These are phyloP conservation scores for Acrocephalus arundinaceus DNA, from an alignment of 2,113 vertebrate genomes.

Conservation along the genomic window DNA sequence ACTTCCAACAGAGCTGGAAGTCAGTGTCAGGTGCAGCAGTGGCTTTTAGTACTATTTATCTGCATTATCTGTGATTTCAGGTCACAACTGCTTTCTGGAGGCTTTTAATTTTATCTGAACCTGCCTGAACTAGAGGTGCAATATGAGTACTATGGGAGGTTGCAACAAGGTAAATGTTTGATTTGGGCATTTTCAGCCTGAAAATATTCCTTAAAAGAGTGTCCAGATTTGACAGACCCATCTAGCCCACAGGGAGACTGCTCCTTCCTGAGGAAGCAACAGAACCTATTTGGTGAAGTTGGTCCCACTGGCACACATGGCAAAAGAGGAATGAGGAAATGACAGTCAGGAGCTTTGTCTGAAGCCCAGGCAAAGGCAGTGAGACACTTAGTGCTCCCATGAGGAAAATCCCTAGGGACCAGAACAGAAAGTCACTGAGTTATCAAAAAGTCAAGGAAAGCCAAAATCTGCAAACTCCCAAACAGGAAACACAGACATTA, in stretches of 20 bases:
- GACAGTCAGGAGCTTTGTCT: background rate
- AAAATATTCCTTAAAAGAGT: background rate
- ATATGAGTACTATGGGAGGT: background rate
- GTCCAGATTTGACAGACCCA: background rate
- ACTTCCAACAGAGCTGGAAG: background rate
- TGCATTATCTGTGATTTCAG: background rate
- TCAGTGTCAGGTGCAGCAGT: background rate
- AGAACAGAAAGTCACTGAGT: background rate
- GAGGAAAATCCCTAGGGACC: background rate
- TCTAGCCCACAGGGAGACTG: background rate
- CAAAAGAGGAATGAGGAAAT: background rate
- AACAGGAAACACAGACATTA: background rate
- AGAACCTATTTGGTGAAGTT: background rate
- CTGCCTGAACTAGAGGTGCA: background rate
- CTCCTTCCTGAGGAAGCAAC: background rate
- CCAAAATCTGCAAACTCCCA: background rate
- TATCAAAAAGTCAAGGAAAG: background rate
- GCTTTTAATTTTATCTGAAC: background rate
- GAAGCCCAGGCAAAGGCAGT: background rate
- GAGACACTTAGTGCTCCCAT: background rate
- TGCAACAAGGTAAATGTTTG: background rate
- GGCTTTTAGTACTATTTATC: background rate
- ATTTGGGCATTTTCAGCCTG: background rate
- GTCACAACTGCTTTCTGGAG: background rate
- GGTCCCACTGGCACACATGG: background rate